Conservation (phyloP, 2,888 invertebrate genomes). For the Ashinkailepas kermadecensis region DNA sequence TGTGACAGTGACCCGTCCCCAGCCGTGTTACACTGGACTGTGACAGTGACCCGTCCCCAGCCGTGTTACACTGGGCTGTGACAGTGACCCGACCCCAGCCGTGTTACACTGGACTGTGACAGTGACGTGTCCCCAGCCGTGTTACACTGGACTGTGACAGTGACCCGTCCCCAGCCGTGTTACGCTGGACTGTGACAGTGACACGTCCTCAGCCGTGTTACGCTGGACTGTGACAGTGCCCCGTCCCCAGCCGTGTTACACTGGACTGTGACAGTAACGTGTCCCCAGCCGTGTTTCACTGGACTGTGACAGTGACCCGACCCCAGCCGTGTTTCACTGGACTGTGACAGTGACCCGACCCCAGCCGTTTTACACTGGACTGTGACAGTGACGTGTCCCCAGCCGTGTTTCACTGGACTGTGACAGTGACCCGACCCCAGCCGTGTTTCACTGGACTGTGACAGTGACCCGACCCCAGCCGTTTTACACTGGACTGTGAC, state of each 20-base stretch:
- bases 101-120: constrained; percentile 48
- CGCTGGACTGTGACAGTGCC: constrained; percentile 43
- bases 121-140: constrained; percentile 31
- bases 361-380: constrained; percentile 48
- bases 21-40: constrained; percentile 48
- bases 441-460: constrained; percentile 48
- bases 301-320: constrained; percentile 38
- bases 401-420: constrained; percentile 48
- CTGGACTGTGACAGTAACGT: constrained; percentile 42
- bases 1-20: neutral
- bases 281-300: constrained; percentile 45
- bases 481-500: constrained; percentile 48
- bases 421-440: neutral
- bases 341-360: constrained; percentile 36
- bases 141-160: constrained; percentile 47
- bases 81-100: constrained; percentile 9
- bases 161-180: constrained; percentile 39
- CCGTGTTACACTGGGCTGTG: constrained; percentile 47
- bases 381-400: neutral
- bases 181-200: constrained; percentile 44
- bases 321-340: constrained; percentile 46
- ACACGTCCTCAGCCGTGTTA: constrained; percentile 41
- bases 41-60: constrained; percentile 2
- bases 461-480: constrained; percentile 9
- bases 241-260: constrained; percentile 42